These are phyloP conservation scores for Apteryx owenii DNA, from an alignment of 2,113 vertebrate genomes.

Conservation along the genomic window DNA sequence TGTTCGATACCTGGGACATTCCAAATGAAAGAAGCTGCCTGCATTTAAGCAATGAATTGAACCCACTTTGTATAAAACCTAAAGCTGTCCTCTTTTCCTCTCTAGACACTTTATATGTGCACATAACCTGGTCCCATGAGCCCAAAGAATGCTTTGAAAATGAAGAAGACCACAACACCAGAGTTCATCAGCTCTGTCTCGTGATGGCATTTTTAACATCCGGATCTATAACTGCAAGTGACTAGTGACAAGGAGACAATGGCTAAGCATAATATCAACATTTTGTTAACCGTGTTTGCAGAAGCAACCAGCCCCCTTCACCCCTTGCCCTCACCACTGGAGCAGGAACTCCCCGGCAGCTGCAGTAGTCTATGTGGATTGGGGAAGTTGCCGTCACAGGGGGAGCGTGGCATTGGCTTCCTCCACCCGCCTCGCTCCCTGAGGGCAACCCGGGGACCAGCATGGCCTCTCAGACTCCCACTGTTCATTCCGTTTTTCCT, in stretches of 20 bases:
- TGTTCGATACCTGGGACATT: not conserved
- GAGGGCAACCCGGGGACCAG: not conserved
- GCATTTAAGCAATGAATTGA: not conserved
- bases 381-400: not conserved
- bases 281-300: constrained; percentile 58
- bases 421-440: fast-evolving
- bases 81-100: not conserved
- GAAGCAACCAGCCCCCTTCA: constrained; percentile 37
- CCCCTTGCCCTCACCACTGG: constrained; percentile 48
- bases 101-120: fast-evolving
- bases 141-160: not conserved
- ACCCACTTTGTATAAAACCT: not conserved
- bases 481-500: not conserved
- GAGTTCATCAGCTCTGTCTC: not conserved
- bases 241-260: constrained; percentile 58
- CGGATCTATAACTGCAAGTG: constrained; percentile 21
- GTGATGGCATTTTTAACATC: constrained; percentile 13
- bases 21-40: not conserved
- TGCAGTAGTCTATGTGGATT: not conserved
- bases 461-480: not conserved
- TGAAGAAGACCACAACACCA: not conserved
- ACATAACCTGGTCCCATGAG: not conserved
- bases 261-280: constrained; percentile 68
- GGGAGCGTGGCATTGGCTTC: not conserved
- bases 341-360: constrained; percentile 18